Evolutionary conservation across 2,113 vertebrate species (phyloP), one percentile per base, ranked within the genome.

Genomic region (Eupsittula cactorum): DNA sequence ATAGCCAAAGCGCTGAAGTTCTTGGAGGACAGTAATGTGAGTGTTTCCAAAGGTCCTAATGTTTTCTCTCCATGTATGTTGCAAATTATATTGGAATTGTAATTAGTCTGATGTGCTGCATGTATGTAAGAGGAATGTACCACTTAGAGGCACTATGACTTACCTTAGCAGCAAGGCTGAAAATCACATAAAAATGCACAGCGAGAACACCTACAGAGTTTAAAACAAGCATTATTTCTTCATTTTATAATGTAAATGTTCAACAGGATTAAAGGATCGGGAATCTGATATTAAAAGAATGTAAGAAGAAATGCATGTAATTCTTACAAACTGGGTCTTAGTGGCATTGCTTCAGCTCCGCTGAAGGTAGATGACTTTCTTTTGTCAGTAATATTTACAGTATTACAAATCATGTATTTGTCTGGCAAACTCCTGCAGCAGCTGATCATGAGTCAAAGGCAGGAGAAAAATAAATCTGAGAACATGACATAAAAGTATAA

Each of bases 1-100:
- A 99, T 99, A n/a, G 99, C 99, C 12, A 99, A 99, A 96, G 99
- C 99, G 18, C 97, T 99, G 53, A 98, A 98, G 37, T 99, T 99
- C 96, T 95, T 99, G 96, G 99, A 99, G 95, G 99, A 99, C 92
- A 99, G 99, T 97, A 99, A 99, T 5, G 99, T 99, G 90, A 99
- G 99, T 99, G 94, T 76, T 80, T 79, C 41, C 63, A 92, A 60
- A 82, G 20, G 15, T 27, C 21, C 69, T 39, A 25, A 18, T 69
- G 42, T 28, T 13, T 62, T 71, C 65, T 77, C 63, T 49, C 62
- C n/a, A 52, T 85, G 5, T 62, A 11, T 70, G 17, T n/a, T 76
- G 31, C 69, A 87, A 79, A 35, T 35, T 69, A 23, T 60, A 49
- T 37, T 75, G 24, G 50, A 42, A 62, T 27, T 53, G 20, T 59